Percentiles rank a stretch among this genome's conserved stretches.
phyloP scores from a whole-genome alignment of 2,113 vertebrate species.

The Puffinus mauretanicus region DNA sequence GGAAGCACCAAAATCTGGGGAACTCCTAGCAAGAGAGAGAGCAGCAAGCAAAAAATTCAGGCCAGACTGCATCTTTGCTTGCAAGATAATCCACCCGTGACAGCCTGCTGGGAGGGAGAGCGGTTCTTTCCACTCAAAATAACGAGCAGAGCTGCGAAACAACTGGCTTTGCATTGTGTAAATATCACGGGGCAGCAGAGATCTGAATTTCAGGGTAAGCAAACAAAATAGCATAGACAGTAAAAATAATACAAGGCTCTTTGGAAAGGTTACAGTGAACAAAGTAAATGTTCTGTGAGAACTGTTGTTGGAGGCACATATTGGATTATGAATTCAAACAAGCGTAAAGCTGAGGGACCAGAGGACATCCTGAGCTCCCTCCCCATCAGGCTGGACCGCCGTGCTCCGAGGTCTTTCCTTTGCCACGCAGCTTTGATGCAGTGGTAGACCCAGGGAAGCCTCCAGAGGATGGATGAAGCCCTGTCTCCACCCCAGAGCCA shows the following conservation, averaged over 20 bases:
- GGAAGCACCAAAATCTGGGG: not conserved
- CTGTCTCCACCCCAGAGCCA: not conserved
- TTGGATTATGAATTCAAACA: not conserved
- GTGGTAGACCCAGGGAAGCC: not conserved
- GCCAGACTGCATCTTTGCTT: not conserved
- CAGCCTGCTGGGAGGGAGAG: not conserved
- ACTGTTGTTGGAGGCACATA: not conserved
- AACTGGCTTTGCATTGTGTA: not conserved
- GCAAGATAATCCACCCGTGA: rapidly evolving
- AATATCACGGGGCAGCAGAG: not conserved
- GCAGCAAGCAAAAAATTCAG: not conserved
- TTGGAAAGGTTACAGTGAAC: conserved; percentile 49
- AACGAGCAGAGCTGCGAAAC: not conserved
- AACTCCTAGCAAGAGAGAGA: not conserved
- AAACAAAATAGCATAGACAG: not conserved
- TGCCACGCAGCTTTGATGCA: rapidly evolving
- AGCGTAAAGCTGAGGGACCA: not conserved
- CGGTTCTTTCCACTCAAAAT: not conserved
- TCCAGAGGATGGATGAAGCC: not conserved
- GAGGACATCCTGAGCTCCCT: not conserved
- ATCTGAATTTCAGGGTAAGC: not conserved
- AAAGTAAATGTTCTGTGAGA: conserved; percentile 23
- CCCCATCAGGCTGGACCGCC: rapidly evolving
- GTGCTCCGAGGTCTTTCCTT: not conserved
- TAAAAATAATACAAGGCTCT: not conserved